These are phyloP conservation scores for Triplophysa yarkandensis DNA, from an alignment of 2,797 vertebrate genomes.

Conservation along the genomic window DNA sequence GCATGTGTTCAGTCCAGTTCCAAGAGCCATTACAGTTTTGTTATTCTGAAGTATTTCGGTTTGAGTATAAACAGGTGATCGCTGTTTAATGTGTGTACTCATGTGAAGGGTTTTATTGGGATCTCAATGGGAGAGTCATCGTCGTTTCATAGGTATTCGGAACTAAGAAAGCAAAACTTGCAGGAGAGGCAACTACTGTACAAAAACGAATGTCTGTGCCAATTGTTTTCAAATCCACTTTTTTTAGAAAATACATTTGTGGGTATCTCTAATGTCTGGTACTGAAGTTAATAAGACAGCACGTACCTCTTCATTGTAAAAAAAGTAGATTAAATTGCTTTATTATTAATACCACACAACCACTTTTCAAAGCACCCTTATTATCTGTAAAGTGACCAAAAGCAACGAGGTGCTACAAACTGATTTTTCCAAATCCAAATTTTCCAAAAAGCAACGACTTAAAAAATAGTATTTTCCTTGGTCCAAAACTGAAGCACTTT, in stretches of 20 bases:
- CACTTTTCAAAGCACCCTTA: slow-evolving; percentile 13
- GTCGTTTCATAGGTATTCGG: slow-evolving; percentile 10
- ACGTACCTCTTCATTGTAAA: slow-evolving; percentile 28
- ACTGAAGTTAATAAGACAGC: slow-evolving; percentile 39
- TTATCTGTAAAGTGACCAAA: slow-evolving; percentile 50
- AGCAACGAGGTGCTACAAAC: slow-evolving; percentile 31
- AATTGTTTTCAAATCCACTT: slow-evolving; percentile 6
- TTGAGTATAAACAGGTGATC: slow-evolving; percentile 18
- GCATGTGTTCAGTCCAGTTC: slow-evolving; percentile 61
- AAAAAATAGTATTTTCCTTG: slow-evolving; percentile 29
- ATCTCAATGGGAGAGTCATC: background rate
- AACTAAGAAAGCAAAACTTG: background rate
- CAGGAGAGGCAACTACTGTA: slow-evolving; percentile 4
- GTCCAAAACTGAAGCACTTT: slow-evolving; percentile 61
- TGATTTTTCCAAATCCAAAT: slow-evolving; percentile 15
- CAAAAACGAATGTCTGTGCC: slow-evolving; percentile 37
- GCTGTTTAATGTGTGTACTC: background rate
- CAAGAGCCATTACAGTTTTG: slow-evolving; percentile 41
- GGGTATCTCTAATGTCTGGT: background rate
- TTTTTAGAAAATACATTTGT: background rate
- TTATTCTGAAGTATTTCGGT: slow-evolving; percentile 45
- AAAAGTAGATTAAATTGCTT: slow-evolving; percentile 1
- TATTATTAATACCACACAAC: background rate
- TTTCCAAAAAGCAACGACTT: too few species aligned
- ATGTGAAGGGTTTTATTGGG: background rate